phyloP scores from a whole-genome alignment of 2,888 invertebrate genomes.

The Neria commutata region DNA sequence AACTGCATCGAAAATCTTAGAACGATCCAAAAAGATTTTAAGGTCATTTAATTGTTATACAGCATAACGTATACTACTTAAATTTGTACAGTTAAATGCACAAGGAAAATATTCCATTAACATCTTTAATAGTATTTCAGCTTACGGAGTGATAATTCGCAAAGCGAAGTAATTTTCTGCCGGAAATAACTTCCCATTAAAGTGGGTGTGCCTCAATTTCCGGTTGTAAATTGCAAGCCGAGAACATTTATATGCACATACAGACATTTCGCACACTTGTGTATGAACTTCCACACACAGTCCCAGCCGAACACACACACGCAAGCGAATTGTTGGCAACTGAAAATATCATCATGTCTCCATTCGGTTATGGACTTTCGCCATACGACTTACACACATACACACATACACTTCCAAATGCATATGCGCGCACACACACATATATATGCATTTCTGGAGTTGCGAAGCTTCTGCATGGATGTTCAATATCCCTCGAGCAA shows the following conservation, averaged over 20 bases:
- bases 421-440: too few relatives aligned
- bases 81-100: too few relatives aligned
- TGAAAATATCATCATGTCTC: neutral
- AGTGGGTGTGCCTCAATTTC: conserved; percentile 52
- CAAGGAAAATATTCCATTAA: too few relatives aligned
- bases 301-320: neutral
- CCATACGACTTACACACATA: too few relatives aligned
- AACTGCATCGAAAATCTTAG: too few relatives aligned
- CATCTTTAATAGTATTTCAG: too few relatives aligned
- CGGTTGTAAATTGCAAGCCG: conserved; percentile 24
- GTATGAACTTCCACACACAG: neutral
- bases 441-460: too few relatives aligned
- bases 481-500: too few relatives aligned
- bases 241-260: neutral
- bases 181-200: conserved; percentile 48
- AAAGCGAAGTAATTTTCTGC: neutral
- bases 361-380: neutral
- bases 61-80: neutral
- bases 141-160: neutral
- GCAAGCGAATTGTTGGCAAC: too few relatives aligned
- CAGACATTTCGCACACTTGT: neutral
- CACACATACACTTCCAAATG: too few relatives aligned
- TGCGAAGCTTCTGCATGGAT: too few relatives aligned
- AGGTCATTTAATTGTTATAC: too few relatives aligned
- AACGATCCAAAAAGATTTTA: neutral